These are phyloP conservation scores for Caenorhabditis zanzibari DNA, from an alignment of 2,888 invertebrate genomes.

Conservation along the genomic window DNA sequence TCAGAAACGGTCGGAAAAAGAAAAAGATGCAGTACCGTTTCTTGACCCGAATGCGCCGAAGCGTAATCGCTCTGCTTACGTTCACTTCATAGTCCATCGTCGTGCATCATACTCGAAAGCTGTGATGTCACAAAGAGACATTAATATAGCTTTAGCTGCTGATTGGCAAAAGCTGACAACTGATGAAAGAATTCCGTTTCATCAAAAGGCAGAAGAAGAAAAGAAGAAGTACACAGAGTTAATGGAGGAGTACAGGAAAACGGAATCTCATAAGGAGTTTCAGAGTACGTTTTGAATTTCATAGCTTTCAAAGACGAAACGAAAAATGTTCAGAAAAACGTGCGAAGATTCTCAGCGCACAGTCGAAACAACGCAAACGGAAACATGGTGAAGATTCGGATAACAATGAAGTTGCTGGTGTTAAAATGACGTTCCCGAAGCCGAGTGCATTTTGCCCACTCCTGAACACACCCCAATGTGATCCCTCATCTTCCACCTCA, in stretches of 20 bases:
- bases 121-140: conserved; percentile 45
- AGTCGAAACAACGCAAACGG: conserved; percentile 35
- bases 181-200: conserved; percentile 40
- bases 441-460: conserved; percentile 47
- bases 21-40: conserved; percentile 25
- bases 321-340: conserved; percentile 28
- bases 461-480: neutral
- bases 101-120: conserved; percentile 44
- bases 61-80: conserved; percentile 53
- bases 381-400: conserved; percentile 41
- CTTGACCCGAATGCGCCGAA: conserved; percentile 60
- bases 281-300: conserved; percentile 18
- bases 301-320: too few relatives aligned
- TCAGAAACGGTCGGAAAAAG: conserved; percentile 23
- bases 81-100: conserved; percentile 60
- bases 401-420: conserved; percentile 1
- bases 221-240: conserved; percentile 28
- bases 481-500: conserved; percentile 9
- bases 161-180: conserved; percentile 58
- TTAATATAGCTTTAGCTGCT: conserved; percentile 52
- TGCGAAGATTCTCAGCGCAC: neutral
- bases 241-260: conserved; percentile 57
- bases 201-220: conserved; percentile 46
- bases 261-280: conserved; percentile 48
- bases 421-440: conserved; percentile 49